A percentile compares a stretch with the other conserved stretches of the same genome.
phyloP scores from a whole-genome alignment of 53 echinoderm and acorn worm species.

The Patiria pectinifera region DNA sequence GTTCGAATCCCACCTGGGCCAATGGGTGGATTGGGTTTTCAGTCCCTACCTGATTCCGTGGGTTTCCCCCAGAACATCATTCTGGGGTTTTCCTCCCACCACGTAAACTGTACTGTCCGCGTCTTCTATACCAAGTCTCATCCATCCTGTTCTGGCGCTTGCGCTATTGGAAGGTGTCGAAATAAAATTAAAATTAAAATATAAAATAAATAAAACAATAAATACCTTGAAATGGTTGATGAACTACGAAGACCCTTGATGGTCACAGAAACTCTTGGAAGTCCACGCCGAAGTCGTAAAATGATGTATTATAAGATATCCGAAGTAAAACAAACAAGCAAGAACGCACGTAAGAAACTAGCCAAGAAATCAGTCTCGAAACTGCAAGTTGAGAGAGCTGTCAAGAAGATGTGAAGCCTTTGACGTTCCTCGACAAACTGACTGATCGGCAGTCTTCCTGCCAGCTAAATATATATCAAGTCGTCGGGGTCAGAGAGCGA shows the following conservation, averaged over 20 bases:
- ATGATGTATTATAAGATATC: neutral
- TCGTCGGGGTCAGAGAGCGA: constrained; percentile 27
- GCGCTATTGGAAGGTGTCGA: too few species aligned
- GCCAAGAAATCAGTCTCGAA: neutral
- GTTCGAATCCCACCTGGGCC: too few species aligned
- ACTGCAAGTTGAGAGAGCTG: neutral
- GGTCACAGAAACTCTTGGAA: neutral
- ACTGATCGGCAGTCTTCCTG: constrained; percentile 26
- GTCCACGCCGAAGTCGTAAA: neutral
- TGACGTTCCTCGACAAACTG: constrained; percentile 43
- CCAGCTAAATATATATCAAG: constrained; percentile 51
- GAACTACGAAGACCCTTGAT: neutral
- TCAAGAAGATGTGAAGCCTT: neutral
- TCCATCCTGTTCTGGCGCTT: too few species aligned
- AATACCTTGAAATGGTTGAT: neutral
- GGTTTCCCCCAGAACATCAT: too few species aligned
- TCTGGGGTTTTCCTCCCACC: too few species aligned
- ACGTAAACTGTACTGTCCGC: too few species aligned
- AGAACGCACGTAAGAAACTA: neutral
- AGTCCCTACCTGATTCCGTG: too few species aligned
- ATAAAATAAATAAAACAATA: neutral
- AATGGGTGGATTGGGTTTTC: too few species aligned
- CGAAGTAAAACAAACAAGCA: neutral
- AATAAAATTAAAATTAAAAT: neutral
- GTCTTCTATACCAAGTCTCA: too few species aligned